Conservation (phyloP, 2,888 invertebrate species). For the Dyspetes luteomarginatus region DNA sequence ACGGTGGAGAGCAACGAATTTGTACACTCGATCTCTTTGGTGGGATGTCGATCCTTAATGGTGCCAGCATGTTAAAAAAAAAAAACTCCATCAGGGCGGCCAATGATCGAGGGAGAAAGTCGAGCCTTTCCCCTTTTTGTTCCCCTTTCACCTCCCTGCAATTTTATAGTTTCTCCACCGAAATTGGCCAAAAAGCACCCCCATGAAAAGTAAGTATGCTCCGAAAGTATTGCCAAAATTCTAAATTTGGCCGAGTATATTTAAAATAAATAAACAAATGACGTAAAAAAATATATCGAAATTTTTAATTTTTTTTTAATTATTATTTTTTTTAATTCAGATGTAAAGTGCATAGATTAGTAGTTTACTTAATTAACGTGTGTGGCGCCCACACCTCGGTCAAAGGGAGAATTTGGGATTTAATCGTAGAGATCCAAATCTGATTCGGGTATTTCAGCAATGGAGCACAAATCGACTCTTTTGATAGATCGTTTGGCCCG, state of each 20-base stretch:
- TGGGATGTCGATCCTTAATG: conserved; percentile 55
- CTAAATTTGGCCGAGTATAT: too few relatives aligned
- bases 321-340: too few relatives aligned
- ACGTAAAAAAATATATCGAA: too few relatives aligned
- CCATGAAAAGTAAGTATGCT: too few relatives aligned
- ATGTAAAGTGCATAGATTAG: too few relatives aligned
- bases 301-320: too few relatives aligned
- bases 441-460: conserved; percentile 18
- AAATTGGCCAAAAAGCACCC: conserved; percentile 20
- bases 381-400: too few relatives aligned
- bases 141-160: background rate
- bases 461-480: background rate
- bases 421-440: conserved; percentile 16
- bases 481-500: background rate
- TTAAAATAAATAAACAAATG: too few relatives aligned
- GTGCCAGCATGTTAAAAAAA: conserved; percentile 38
- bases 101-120: conserved; percentile 58
- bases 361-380: too few relatives aligned
- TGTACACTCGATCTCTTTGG: conserved; percentile 51
- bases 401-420: too few relatives aligned
- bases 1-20: conserved; percentile 44
- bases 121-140: conserved; percentile 10
- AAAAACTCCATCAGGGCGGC: conserved; percentile 44
- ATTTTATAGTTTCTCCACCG: conserved; percentile 2
- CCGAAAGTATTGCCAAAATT: too few relatives aligned